Base-by-base conservation (phyloP, 2,888 invertebrate species). In the Platycheirus rosarum region DNA sequence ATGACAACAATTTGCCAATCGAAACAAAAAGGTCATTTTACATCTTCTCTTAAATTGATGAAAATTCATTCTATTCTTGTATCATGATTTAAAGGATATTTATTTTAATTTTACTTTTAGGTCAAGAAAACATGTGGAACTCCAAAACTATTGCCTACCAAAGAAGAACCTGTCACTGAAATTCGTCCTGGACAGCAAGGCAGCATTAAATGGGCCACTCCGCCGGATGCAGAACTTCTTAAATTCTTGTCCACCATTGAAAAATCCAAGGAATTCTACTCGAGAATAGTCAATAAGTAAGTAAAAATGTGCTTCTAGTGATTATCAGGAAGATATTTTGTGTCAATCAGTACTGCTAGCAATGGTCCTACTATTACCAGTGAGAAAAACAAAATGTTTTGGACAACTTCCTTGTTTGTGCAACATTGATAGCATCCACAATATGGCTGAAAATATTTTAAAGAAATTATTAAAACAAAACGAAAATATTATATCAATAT, bases 251-350 rank as follows among this genome's bases (percentile, higher is more conserved):
- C 93, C 6, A 93, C 93, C 11, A 92, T 94, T 62, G 93, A 93
- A 18, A 92, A 93, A 87, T 96, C 95, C 75, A 95, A 95, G 89
- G 95, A 95, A 86, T 95, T 97, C 89, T 98, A 97, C 91, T 93
- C 94, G 32, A 93, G 94, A 86, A 92, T 97, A 42, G 95, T 97
- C 2, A 95, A 96, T 90, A 93, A 93, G 86, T 91, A 86, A 90
- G 90, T 89, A 53, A 14, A 20, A 9, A 7, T 3, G 4, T 2
- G 18, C 0, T 14, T 32, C 1, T 75, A 70, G 37, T 48, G 37
- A 35, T 53, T 46, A 35, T 80, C 62, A 0, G 75, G 66, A 11
- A 76, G 23, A 29, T 69, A 1, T 40, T 70, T 75, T 2, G 18
- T 51, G 18, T 76, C 76, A 18, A 76, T 20, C 23, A 66, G 2